Evolutionary conservation across 1,140 invertebrate genomes (phyloP).

Genomic region (Drosophila melanogaster): Release_6_plus_ISO1_MT NT_033777.3:16438501-16439000

Average conservation of each 20-base stretch:
- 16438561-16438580: conserved; percentile 96
- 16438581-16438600: conserved; percentile 97
- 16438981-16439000: conserved; percentile 99
- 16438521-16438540: conserved; percentile 98
- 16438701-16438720: conserved; percentile 93
- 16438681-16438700: too few species aligned
- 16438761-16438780: conserved; percentile 94
- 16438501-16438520: conserved; percentile 95
- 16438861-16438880: conserved; percentile 97
- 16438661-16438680: background rate
- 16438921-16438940: conserved; percentile 98
- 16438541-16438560: conserved; percentile 97
- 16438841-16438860: conserved; percentile 98
- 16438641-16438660: conserved; percentile 95
- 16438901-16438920: conserved; percentile 97
- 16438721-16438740: conserved; percentile 95
- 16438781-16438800: conserved; percentile 91
- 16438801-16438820: conserved; percentile 96
- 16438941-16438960: conserved; percentile 94
- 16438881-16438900: conserved; percentile 98
- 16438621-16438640: conserved; percentile 97
- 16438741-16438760: conserved; percentile 95
- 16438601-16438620: conserved; percentile 94
- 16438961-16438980: conserved; percentile 96
- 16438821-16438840: conserved; percentile 95